Evolutionary conservation across 2,113 vertebrate genomes (phyloP), one percentile per base, ranked within the genome.

Genomic region (Chlamydotis undulata): DNA sequence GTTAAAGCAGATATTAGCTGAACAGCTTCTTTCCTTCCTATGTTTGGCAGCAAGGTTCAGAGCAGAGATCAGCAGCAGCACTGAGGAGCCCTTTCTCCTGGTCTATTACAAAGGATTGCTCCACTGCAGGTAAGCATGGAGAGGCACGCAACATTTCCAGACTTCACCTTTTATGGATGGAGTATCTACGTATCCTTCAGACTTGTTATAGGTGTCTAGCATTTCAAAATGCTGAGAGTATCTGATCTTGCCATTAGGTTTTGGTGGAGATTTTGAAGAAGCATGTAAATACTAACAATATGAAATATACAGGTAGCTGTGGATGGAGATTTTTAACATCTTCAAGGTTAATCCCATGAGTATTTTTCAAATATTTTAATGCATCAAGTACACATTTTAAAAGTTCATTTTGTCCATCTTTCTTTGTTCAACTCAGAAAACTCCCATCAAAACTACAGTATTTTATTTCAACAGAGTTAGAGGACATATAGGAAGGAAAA

Each of bases 21-120:
- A 43, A 22, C 17, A 52, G 11, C 43, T 74, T n/a, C 45, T 73
- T 14, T 33, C 17, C n/a, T 78, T 31, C 64, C 37, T 55, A 7
- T n/a, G 67, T 57, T 39, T 71, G 52, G 12, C 49, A 80, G 57
- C 37, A 19, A 55, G 18, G 31, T 12, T 77, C 59, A n/a, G 37
- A 21, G 12, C 14, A 64, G 49, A 45, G 19, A n/a, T 6, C 9
- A 52, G 35, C 0, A 0, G 13, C 28, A 64, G 55, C 56, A 50
- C 70, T 17, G 22, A 57, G 53, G 37, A 52, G 10, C 31, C 63
- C 55, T 77, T 64, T 60, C n/a, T 47, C 5, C 1, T 3, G 8
- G 10, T 43, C 45, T 39, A 0, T 23, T 15, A 43, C 1, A 2
- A 47, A 56, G 25, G 13, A 56, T 35, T 74, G 11, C 23, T 57